Conservation (phyloP, 2,888 invertebrate genomes). For the Liposcelis brunnea region DNA sequence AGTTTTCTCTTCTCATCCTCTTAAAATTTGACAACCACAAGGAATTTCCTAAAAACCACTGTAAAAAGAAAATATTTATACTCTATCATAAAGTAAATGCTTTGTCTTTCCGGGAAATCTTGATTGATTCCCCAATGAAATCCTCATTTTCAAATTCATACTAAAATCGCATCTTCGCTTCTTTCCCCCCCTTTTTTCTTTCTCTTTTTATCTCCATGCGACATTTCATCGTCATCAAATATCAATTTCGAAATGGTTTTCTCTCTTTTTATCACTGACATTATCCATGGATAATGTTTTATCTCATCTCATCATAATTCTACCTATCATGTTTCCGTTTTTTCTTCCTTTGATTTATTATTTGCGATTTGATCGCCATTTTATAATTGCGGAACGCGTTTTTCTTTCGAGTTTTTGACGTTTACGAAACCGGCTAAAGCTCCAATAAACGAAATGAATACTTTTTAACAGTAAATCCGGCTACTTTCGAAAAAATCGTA, state of each 20-base stretch:
- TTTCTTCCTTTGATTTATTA: not conserved
- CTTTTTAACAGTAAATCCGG: too few species aligned
- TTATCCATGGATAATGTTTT: not conserved
- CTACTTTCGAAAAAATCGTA: too few species aligned
- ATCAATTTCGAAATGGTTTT: constrained; percentile 6
- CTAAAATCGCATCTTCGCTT: not conserved
- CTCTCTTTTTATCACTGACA: not conserved
- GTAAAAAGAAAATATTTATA: too few species aligned
- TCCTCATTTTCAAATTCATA: not conserved
- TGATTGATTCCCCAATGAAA: constrained; percentile 3
- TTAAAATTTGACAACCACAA: too few species aligned
- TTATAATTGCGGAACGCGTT: too few species aligned
- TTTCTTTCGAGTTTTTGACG: too few species aligned
- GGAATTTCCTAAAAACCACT: too few species aligned
- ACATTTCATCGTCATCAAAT: constrained; percentile 6
- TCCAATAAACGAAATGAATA: too few species aligned
- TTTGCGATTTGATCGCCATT: not conserved
- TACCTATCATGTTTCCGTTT: not conserved
- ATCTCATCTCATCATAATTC: not conserved
- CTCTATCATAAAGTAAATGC: too few species aligned
- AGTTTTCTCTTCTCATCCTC: too few species aligned
- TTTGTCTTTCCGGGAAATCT: not conserved
- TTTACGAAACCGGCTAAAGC: too few species aligned
- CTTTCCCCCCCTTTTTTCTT: not conserved
- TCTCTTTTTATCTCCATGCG: not conserved